Percentiles rank a stretch among this genome's conserved stretches.
Evolutionary conservation across 2,888 invertebrate genomes (phyloP).

Genomic region (Epicampocera succincta): DNA sequence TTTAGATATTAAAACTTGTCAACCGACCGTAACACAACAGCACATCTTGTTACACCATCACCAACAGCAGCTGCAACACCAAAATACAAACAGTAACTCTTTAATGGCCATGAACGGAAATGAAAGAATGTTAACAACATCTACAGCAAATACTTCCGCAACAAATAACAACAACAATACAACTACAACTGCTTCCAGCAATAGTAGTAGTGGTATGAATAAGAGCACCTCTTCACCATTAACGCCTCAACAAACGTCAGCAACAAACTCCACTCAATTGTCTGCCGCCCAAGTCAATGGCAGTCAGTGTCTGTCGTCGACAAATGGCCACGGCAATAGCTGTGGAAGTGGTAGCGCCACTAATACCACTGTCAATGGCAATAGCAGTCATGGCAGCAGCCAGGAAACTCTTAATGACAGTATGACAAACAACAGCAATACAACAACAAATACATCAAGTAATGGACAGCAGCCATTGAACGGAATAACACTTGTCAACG

Average conservation of each 20-base stretch:
- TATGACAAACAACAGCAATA: slow-evolving; percentile 69
- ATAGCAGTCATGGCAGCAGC: slow-evolving; percentile 67
- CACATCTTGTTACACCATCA: slow-evolving; percentile 68
- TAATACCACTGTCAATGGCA: slow-evolving; percentile 63
- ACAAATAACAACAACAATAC: slow-evolving; percentile 70
- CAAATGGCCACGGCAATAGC: slow-evolving; percentile 64
- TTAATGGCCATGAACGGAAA: slow-evolving; percentile 79
- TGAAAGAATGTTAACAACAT: slow-evolving; percentile 82
- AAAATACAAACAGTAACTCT: slow-evolving; percentile 71
- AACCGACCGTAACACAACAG: slow-evolving; percentile 68
- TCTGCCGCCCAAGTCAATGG: slow-evolving; percentile 69
- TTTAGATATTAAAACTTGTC: slow-evolving; percentile 76
- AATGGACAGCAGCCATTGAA: slow-evolving; percentile 65
- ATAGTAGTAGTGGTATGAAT: slow-evolving; percentile 75
- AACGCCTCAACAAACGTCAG: slow-evolving; percentile 70
- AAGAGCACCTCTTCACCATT: slow-evolving; percentile 72
- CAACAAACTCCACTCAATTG: slow-evolving; percentile 69
- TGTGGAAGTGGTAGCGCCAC: slow-evolving; percentile 38
- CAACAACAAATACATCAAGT: slow-evolving; percentile 64
- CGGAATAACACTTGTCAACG: slow-evolving; percentile 76
- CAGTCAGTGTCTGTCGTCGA: slow-evolving; percentile 67
- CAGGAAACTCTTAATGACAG: slow-evolving; percentile 72
- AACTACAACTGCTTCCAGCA: slow-evolving; percentile 60
- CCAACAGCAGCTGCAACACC: slow-evolving; percentile 74
- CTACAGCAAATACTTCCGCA: slow-evolving; percentile 74